Percentiles rank a stretch among this genome's conserved stretches.
Evolutionary conservation across 2,113 vertebrate species (phyloP).

Genomic region (Brachypodius melanocephalos): DNA sequence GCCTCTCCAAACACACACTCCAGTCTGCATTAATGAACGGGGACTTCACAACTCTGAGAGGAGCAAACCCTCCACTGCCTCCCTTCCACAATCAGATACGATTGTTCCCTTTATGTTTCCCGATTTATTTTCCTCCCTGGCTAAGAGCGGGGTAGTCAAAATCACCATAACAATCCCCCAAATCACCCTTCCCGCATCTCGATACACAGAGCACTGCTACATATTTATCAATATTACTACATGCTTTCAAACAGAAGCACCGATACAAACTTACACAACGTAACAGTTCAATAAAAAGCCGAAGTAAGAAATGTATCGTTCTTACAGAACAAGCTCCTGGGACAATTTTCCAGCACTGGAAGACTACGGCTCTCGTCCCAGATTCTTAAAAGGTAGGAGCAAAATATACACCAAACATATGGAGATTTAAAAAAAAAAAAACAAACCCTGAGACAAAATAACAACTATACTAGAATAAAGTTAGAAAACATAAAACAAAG

Average conservation of each 20-base stretch:
- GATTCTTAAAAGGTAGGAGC: background rate
- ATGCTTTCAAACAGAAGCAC: background rate
- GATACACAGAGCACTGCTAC: background rate
- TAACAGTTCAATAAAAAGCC: slow-evolving; percentile 15
- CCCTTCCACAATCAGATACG: slow-evolving; percentile 35
- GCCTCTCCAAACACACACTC: background rate
- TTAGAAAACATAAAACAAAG: background rate
- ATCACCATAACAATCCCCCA: background rate
- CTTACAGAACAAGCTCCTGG: background rate
- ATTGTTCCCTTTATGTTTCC: slow-evolving; percentile 29
- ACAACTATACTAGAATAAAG: background rate
- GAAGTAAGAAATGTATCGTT: background rate
- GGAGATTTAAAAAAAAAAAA: background rate
- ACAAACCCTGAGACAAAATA: background rate
- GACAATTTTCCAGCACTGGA: background rate
- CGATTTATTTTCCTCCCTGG: slow-evolving; percentile 21
- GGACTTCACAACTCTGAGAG: background rate
- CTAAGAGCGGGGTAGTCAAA: background rate
- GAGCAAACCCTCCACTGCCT: slow-evolving; percentile 42
- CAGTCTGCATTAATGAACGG: background rate
- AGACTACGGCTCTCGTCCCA: background rate
- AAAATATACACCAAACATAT: background rate
- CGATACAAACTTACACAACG: background rate
- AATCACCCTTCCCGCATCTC: background rate
- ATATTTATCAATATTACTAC: background rate